Base-by-base conservation (phyloP, 1,140 invertebrate species). In the Neotoxoptera formosana region DNA sequence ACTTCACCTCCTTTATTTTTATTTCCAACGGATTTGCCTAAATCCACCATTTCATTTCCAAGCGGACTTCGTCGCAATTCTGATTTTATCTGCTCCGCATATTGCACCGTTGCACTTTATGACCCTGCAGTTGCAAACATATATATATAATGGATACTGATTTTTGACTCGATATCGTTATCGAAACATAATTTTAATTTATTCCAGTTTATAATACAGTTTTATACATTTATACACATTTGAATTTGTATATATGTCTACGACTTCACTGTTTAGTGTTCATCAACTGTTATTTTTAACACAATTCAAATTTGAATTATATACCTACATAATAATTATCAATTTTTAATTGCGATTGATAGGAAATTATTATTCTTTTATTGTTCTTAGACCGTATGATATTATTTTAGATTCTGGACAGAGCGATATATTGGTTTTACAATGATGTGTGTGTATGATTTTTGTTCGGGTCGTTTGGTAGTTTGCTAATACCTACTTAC, bases 31-130 rank as follows among this genome's bases (percentile, higher is more conserved):
- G 91, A 93, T 93, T 93, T 93, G 91, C 81, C 84, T 93, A 93
- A 93, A 93, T 51, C 91, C 48, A 7, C 91, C 91, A 84, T 93
- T 84, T 93, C 91, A 41, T 93, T 93, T 84, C 91, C 48, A 36
- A 45, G 25, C 48, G 81, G 76, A 90, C 56, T 67, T 41, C 45
- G 41, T 90, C 89, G 67, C 53, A 67, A 90, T 67, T 90, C 25
- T 7, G 89, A 90, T 90, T 60, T 90, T 90, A 90, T 90, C 89
- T 60, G 14, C 14, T 45, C 36, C 53, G 25, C 41, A 90, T 41
- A 90, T 90, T 67, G 89, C 53, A 90, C 56, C 56, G 89, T 90
- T 67, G 89, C 36, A 45, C 89, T 60, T 67, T 90, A 67, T 30
- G 23, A 48, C 53, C 25, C 36, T 34, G 53, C 21, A 76, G 60